Percentiles rank a stretch among this genome's conserved stretches.
phyloP scores from a whole-genome alignment of 2,113 vertebrate species.

The Accipiter virgatus region DNA sequence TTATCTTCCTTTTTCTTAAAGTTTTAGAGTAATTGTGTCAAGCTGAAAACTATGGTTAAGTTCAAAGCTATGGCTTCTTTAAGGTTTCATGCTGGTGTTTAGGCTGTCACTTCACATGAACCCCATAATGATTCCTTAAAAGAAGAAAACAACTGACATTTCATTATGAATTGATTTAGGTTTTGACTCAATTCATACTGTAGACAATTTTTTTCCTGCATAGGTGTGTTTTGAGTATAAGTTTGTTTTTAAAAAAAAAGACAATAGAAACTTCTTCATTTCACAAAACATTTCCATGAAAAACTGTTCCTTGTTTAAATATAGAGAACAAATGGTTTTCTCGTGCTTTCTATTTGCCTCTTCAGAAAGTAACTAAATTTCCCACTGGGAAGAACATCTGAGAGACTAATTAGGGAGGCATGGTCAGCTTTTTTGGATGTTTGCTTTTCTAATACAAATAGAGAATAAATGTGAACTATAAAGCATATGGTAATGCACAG shows the following conservation, averaged over 20 bases:
- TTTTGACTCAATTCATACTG: not conserved
- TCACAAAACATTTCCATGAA: not conserved
- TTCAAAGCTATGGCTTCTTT: not conserved
- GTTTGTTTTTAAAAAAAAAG: not conserved
- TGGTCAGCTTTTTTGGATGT: not conserved
- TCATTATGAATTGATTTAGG: not conserved
- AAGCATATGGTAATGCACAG: not conserved
- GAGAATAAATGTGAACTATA: not conserved
- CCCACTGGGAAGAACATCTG: not conserved
- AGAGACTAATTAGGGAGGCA: not conserved
- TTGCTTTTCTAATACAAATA: slow-evolving; percentile 20
- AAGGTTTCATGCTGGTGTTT: not conserved
- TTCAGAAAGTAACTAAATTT: not conserved
- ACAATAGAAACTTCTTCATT: not conserved
- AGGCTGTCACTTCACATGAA: not conserved
- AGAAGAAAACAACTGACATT: not conserved
- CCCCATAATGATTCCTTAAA: not conserved
- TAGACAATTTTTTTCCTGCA: not conserved
- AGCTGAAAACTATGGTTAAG: not conserved
- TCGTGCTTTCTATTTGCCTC: not conserved
- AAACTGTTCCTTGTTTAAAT: not conserved
- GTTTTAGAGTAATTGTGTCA: not conserved
- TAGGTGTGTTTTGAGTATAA: not conserved
- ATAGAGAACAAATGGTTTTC: not conserved
- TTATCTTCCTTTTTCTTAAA: not conserved